Evolutionary conservation across 2,888 invertebrate species (phyloP).

Genomic region (Apomyelois bistriatella): DNA sequence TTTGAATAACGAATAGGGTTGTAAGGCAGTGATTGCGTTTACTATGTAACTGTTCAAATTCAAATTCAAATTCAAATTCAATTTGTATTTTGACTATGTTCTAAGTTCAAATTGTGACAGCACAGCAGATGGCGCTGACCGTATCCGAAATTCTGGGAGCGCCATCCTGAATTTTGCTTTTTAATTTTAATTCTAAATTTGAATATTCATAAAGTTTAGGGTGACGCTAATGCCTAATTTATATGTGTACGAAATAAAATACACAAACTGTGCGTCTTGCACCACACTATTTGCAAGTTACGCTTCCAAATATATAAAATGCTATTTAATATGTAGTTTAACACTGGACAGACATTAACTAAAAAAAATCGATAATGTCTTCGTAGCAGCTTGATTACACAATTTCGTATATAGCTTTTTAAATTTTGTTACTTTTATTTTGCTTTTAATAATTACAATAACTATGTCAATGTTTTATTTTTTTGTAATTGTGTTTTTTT

Average conservation of each 20-base stretch:
- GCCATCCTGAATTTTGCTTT: constrained; percentile 66
- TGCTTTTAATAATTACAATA: constrained; percentile 35
- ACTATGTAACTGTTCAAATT: constrained; percentile 13
- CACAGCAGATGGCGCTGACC: constrained; percentile 74
- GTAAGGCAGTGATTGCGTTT: constrained; percentile 71
- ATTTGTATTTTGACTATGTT: constrained; percentile 15
- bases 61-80: constrained; percentile 2
- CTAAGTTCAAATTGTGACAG: constrained; percentile 26
- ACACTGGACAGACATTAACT: constrained; percentile 30
- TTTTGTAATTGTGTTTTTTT: constrained; percentile 21
- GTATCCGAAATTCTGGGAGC: constrained; percentile 52
- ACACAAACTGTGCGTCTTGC: constrained; percentile 38
- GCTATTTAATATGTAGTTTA: constrained; percentile 35
- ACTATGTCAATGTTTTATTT: constrained; percentile 39
- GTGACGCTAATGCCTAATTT: constrained; percentile 54
- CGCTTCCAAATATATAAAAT: constrained; percentile 31
- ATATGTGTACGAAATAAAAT: constrained; percentile 37
- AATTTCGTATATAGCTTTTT: constrained; percentile 27
- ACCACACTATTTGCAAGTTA: constrained; percentile 39
- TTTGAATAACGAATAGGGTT: constrained; percentile 18
- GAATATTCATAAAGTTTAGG: constrained; percentile 44
- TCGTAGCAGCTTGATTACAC: constrained; percentile 35
- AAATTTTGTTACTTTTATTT: constrained; percentile 28
- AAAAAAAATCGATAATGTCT: constrained; percentile 28
- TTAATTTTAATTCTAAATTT: constrained; percentile 13